Conservation (phyloP, 2,888 invertebrate species). For the Hypomecis atomaria region DNA sequence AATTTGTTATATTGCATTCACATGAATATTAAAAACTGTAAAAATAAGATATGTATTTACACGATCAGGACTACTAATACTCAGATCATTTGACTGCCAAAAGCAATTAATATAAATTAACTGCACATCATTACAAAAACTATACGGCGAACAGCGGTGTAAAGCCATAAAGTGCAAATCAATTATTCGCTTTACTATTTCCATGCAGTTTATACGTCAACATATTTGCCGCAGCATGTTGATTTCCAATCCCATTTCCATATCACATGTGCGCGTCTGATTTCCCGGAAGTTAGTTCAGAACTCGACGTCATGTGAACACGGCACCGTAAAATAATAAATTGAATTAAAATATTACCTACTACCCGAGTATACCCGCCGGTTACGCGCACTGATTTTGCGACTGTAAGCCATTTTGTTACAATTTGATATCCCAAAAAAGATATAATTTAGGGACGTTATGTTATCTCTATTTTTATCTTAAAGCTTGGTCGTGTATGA, state of each 20-base stretch:
- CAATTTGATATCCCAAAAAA: conserved; percentile 48
- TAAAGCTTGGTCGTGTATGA: conserved; percentile 18
- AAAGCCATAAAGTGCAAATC: no score
- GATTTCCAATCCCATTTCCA: conserved; percentile 50
- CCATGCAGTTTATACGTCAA: conserved; percentile 15
- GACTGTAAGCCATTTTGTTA: conserved; percentile 53
- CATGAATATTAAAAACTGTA: no score
- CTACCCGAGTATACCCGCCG: conserved; percentile 26
- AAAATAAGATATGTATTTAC: no score
- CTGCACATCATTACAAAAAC: no score
- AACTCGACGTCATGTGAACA: conserved; percentile 43
- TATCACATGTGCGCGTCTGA: conserved; percentile 42
- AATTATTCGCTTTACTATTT: background rate
- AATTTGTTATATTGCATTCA: no score
- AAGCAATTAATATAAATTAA: no score
- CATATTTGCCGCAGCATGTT: conserved; percentile 38
- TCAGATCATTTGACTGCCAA: no score
- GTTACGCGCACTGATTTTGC: conserved; percentile 41
- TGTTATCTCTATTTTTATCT: conserved; percentile 22
- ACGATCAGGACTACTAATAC: no score
- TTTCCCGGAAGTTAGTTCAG: conserved; percentile 44
- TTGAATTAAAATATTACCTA: conserved; percentile 44
- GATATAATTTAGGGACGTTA: conserved; percentile 33
- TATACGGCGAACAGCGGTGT: no score
- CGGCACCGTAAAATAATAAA: conserved; percentile 44